Conservation (phyloP, 64 coral and sea anemone species). For the Montipora sp. region DNA sequence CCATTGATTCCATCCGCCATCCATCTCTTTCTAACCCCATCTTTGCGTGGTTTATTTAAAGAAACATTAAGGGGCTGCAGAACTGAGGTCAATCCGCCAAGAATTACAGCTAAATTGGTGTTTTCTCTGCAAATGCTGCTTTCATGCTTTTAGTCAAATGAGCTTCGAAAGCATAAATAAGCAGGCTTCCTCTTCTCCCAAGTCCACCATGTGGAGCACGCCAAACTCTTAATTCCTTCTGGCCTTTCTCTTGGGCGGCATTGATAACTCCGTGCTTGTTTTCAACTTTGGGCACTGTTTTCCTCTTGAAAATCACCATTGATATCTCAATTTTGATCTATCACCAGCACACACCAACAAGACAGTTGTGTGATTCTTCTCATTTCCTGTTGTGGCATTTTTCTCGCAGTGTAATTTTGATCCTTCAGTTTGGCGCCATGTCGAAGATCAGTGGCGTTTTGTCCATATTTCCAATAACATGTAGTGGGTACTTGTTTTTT, state of each 20-base stretch:
- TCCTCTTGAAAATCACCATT: slow-evolving; percentile 52
- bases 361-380: too few relatives aligned
- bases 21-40: slow-evolving; percentile 29
- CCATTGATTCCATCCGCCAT: slow-evolving; percentile 13
- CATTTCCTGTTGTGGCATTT: too few relatives aligned
- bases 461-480: slow-evolving; percentile 65
- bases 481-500: slow-evolving; percentile 45
- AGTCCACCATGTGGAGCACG: neutral
- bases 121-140: slow-evolving; percentile 16
- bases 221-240: slow-evolving; percentile 55
- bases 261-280: slow-evolving; percentile 47
- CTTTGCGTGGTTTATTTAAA: slow-evolving; percentile 31
- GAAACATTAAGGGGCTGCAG: slow-evolving; percentile 51
- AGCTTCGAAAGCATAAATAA: slow-evolving; percentile 41
- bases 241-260: slow-evolving; percentile 34
- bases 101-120: slow-evolving; percentile 27
- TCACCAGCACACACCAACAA: too few relatives aligned
- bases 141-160: slow-evolving; percentile 47
- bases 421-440: neutral
- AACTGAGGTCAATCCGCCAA: slow-evolving; percentile 52
- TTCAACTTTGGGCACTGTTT: slow-evolving; percentile 35
- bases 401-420: neutral
- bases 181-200: slow-evolving; percentile 43
- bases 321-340: neutral
- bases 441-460: slow-evolving; percentile 45